Percentiles rank a stretch among this genome's conserved stretches.
These are phyloP conservation scores for Pomacea canaliculata DNA, from an alignment of 2,888 invertebrate genomes.

Conservation along the genomic window DNA sequence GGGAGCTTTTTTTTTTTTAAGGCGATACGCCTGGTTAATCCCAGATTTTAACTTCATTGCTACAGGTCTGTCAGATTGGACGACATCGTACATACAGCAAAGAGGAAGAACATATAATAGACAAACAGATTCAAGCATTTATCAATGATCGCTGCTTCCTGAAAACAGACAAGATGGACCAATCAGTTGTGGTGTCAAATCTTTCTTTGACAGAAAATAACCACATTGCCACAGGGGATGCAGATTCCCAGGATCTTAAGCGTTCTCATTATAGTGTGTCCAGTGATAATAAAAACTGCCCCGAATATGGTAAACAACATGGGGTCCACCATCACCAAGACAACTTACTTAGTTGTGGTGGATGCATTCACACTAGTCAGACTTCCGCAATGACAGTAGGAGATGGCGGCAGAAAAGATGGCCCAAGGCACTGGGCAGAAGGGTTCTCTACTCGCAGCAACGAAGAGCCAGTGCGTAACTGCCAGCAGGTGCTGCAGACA, in stretches of 20 bases:
- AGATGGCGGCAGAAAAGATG: not conserved
- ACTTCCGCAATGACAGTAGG: not conserved
- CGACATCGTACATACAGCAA: slow-evolving; percentile 45
- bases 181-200: not conserved
- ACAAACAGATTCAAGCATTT: slow-evolving; percentile 46
- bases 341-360: not conserved
- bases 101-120: slow-evolving; percentile 41
- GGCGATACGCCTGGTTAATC: no score
- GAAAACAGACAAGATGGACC: not conserved
- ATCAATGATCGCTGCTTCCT: slow-evolving; percentile 43
- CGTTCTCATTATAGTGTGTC: no score
- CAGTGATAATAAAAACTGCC: not conserved
- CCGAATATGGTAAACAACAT: not conserved
- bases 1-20: no score
- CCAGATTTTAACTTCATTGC: not conserved
- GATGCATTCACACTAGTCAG: not conserved
- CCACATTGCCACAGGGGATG: no score
- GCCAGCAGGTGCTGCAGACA: slow-evolving; percentile 82
- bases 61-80: slow-evolving; percentile 65
- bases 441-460: slow-evolving; percentile 70
- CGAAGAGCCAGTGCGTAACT: slow-evolving; percentile 84
- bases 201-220: no score
- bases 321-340: not conserved
- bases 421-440: slow-evolving; percentile 41
- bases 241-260: no score